These are phyloP conservation scores for Onychostruthus taczanowskii DNA, from an alignment of 2,113 vertebrate species.

Conservation along the genomic window DNA sequence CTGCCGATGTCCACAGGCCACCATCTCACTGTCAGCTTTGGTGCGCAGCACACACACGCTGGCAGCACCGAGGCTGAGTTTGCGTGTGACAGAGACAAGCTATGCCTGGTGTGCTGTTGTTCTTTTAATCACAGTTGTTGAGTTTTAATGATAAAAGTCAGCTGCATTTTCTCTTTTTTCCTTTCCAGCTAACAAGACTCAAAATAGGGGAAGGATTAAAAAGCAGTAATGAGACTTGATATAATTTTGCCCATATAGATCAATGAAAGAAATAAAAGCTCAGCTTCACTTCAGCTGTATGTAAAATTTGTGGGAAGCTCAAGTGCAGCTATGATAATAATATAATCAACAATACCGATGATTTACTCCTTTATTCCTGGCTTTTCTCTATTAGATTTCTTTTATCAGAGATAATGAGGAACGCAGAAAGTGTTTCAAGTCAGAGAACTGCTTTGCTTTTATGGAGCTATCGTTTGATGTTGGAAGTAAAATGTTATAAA, in stretches of 20 bases:
- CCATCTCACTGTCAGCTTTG: not conserved
- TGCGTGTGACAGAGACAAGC: not conserved
- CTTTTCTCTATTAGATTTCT: not conserved
- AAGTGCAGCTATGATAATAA: not conserved
- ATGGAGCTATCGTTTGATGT: conserved; percentile 1
- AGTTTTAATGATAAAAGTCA: conserved; percentile 25
- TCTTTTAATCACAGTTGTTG: conserved; percentile 41
- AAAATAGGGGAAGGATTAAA: not conserved
- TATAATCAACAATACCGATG: not conserved
- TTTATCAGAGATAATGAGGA: not conserved
- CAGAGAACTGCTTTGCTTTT: conserved; percentile 20
- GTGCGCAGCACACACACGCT: not conserved
- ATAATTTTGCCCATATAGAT: not conserved
- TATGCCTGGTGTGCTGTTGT: conserved; percentile 20
- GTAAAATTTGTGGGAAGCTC: not conserved
- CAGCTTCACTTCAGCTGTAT: not conserved
- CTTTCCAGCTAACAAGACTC: not conserved
- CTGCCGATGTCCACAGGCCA: not conserved
- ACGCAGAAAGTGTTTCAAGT: not conserved
- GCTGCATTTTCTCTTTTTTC: conserved; percentile 4
- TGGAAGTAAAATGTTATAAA: conserved; percentile 37
- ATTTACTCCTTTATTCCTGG: not conserved
- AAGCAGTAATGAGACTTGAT: not conserved
- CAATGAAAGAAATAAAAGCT: not conserved
- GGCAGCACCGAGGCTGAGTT: not conserved